Conservation (phyloP, 2,113 vertebrate species). For the Furnarius figulus region DNA sequence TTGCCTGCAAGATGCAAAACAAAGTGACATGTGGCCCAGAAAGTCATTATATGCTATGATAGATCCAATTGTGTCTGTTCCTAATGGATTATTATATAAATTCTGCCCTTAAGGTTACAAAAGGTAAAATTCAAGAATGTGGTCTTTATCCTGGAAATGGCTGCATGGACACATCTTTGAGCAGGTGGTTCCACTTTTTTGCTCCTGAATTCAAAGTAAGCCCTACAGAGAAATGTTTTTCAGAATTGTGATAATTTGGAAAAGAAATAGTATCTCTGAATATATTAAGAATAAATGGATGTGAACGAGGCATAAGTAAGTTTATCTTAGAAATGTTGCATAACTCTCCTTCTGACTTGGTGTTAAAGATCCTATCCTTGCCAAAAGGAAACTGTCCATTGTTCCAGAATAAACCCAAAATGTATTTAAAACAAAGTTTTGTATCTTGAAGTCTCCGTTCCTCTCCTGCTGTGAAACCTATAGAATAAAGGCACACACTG, state of each 20-base stretch:
- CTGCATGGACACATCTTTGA: background rate
- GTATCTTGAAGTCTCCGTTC: background rate
- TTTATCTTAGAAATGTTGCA: background rate
- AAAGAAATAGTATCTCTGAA: background rate
- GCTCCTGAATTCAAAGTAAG: background rate
- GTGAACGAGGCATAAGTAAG: background rate
- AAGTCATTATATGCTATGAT: constrained; percentile 33
- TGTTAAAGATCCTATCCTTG: background rate
- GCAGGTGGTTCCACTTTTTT: background rate
- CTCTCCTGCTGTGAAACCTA: background rate
- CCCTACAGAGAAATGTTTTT: background rate
- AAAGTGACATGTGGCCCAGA: constrained; percentile 33
- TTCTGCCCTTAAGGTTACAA: background rate
- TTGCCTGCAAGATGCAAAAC: constrained; percentile 40
- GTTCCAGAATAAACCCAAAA: background rate
- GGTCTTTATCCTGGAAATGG: background rate
- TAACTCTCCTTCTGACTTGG: background rate
- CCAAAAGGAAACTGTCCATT: background rate
- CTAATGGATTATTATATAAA: background rate
- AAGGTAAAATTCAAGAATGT: background rate
- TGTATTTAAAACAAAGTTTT: background rate
- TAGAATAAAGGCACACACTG: background rate
- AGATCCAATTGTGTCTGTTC: constrained; percentile 1
- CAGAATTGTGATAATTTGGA: background rate
- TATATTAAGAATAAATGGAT: background rate